Base-by-base conservation (phyloP, 2,888 invertebrate species). In the Zygaena filipendulae region DNA sequence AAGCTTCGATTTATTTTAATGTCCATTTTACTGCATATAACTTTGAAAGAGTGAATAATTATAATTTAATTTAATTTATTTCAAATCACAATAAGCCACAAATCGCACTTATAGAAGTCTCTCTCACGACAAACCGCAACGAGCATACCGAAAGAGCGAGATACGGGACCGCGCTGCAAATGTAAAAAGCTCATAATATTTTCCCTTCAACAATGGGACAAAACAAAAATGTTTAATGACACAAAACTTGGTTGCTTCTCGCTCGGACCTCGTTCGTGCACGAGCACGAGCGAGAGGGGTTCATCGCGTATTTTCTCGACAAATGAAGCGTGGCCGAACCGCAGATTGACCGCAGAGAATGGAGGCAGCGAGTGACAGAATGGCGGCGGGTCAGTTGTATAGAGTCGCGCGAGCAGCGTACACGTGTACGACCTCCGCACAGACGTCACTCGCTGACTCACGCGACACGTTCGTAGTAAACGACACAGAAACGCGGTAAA, bases 311-410 rank as follows among this genome's bases (percentile, higher is more conserved):
- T 79, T 81, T 81, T 79, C 79, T 70, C 72, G 69, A 70, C 77
- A 81, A 81, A 81, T 80, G 81, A 80, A 77, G 75, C 77, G 69
- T 77, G 79, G 74, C 75, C 59, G 71, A 66, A 79, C 81, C 81
- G 64, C 81, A 81, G 77, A 79, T 80, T 79, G 77, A 79, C 80
- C 80, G 72, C 80, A 79, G 80, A 75, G 75, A 72, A 72, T 74
- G 77, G 74, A 77, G 69, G 77, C 74, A 74, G 68, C 70, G 69
- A 74, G 72, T 77, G 77, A 74, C 74, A 79, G 77, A 66, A 75
- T 79, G 80, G 77, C 79, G 71, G 72, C 74, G 57, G 59, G 49
- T 71, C 70, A 77, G 77, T 80, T 62, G 69, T 69, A 56, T 51
- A 67, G 61, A 59, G 62, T 49, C 70, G 64, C 63, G 62, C 77